phyloP scores from a whole-genome alignment of 2,888 invertebrate genomes.

The Ophion ellenae region DNA sequence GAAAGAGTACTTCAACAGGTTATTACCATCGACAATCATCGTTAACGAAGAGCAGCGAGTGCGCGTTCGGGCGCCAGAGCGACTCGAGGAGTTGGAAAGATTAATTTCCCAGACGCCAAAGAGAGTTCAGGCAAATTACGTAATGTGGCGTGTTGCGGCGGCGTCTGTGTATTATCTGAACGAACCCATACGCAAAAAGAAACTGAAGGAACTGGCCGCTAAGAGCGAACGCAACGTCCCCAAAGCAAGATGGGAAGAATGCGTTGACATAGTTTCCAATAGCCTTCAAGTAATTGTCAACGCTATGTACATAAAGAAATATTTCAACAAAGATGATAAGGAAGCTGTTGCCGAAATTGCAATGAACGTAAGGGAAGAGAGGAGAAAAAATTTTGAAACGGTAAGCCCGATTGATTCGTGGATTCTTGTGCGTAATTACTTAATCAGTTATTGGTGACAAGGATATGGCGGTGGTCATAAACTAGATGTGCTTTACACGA shows the following conservation, averaged over 20 bases:
- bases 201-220: constrained; percentile 91
- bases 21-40: constrained; percentile 87
- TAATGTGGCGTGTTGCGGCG: constrained; percentile 95
- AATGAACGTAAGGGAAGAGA: constrained; percentile 91
- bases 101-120: constrained; percentile 85
- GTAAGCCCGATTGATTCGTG: constrained; percentile 73
- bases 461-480: too few species aligned
- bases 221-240: constrained; percentile 93
- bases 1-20: constrained; percentile 91
- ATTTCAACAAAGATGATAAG: constrained; percentile 94
- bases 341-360: constrained; percentile 94
- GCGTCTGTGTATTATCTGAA: constrained; percentile 92
- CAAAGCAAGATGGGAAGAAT: constrained; percentile 96
- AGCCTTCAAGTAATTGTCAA: constrained; percentile 92
- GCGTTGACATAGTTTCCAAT: constrained; percentile 91
- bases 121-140: constrained; percentile 93
- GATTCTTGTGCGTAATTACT: not conserved
- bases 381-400: constrained; percentile 91
- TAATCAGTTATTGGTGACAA: not conserved
- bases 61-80: constrained; percentile 89
- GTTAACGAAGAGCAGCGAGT: constrained; percentile 87
- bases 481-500: too few species aligned
- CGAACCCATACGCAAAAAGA: constrained; percentile 90
- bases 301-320: constrained; percentile 93
- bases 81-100: constrained; percentile 88